A percentile compares a stretch with the other conserved stretches of the same genome.
Evolutionary conservation across 2,888 invertebrate species (phyloP).

Genomic region (Folsomia candida): DNA sequence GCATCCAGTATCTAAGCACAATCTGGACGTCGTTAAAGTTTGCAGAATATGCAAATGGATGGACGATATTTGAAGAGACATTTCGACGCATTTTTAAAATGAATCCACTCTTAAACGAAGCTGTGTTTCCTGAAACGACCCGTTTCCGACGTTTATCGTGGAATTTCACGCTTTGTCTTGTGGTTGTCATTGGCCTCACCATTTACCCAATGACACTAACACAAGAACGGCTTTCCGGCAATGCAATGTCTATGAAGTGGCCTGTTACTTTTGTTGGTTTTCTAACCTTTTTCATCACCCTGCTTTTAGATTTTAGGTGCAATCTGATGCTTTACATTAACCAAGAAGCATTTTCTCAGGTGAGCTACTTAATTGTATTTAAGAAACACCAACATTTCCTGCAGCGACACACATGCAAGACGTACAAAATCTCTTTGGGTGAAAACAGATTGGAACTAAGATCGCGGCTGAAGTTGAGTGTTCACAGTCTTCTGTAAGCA

Average conservation of each 20-base stretch:
- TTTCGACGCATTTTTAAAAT: neutral
- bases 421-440: too few relatives aligned
- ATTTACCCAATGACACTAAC: neutral
- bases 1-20: neutral
- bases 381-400: too few relatives aligned
- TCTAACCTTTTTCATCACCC: neutral
- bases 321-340: neutral
- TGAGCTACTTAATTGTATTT: too few relatives aligned
- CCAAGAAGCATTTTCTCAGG: neutral
- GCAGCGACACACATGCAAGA: too few relatives aligned
- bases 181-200: neutral
- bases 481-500: too few relatives aligned
- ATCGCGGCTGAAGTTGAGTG: too few relatives aligned
- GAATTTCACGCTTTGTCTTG: neutral
- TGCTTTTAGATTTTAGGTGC: neutral
- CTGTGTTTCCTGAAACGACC: neutral
- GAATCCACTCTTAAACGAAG: neutral
- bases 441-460: too few relatives aligned
- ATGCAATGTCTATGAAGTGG: neutral
- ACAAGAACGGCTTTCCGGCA: neutral
- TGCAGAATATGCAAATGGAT: neutral
- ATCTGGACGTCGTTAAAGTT: neutral
- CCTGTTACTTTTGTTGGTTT: neutral
- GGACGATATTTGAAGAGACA: conserved; percentile 7
- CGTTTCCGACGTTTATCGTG: neutral